Evolutionary conservation across 2,797 vertebrate genomes (phyloP).

Genomic region (Corythornis leucogaster): DNA sequence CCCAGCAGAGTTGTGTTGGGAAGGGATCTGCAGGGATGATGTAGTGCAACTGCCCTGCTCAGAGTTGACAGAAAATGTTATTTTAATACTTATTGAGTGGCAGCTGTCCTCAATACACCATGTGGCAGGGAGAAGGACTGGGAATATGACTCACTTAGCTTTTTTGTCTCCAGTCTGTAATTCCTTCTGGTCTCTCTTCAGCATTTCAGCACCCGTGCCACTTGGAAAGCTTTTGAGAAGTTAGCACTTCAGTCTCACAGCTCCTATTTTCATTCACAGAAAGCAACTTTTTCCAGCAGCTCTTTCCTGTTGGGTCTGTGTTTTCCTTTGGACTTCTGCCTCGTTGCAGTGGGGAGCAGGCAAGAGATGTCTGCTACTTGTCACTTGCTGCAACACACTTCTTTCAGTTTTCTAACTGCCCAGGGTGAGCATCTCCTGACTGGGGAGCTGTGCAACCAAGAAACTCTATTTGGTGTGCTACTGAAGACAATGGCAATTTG

Average conservation of each 20-base stretch:
- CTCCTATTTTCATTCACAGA: neutral
- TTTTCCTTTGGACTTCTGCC: neutral
- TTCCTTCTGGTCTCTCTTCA: neutral
- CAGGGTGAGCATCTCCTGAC: neutral
- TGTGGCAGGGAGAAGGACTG: neutral
- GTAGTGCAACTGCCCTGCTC: neutral
- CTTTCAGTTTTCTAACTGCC: neutral
- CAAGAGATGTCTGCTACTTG: neutral
- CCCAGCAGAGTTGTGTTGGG: neutral
- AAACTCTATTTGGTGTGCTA: neutral
- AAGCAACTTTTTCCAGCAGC: neutral
- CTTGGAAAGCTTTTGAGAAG: neutral
- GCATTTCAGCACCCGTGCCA: neutral
- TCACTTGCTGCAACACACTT: neutral
- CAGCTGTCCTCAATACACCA: neutral
- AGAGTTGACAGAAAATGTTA: neutral
- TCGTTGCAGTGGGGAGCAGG: accelerated
- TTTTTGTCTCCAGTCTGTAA: neutral
- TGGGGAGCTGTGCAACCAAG: neutral
- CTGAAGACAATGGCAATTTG: constrained; percentile 3
- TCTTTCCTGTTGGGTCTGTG: neutral
- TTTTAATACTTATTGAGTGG: neutral
- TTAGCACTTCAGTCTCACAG: neutral
- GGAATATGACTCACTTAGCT: neutral
- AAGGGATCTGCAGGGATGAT: neutral